Evolutionary conservation across 2,888 invertebrate genomes (phyloP), one percentile per base, ranked within the genome.

Genomic region (Torymus texanus): DNA sequence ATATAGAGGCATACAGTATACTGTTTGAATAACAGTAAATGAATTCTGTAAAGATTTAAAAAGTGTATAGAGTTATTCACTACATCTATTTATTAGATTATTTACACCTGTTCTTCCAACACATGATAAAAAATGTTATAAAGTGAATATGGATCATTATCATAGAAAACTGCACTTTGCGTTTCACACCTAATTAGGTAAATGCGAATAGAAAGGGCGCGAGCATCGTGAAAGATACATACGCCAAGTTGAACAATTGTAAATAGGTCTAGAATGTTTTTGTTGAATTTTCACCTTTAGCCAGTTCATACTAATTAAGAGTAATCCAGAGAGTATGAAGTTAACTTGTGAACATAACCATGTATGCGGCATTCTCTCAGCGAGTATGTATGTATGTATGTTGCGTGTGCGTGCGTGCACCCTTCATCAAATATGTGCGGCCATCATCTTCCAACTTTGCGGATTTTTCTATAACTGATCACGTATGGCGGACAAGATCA

Each of bases 161-260:
- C 29, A 29, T 29, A 5, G 4, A 29, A 29, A 66, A 53, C 21
- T 29, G 18, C n/a, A 63, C 70, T 59, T 70, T 58, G 51, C 61
- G 59, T 59, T 59, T 62, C 56, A 55, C 62, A n/a, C 56, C 2
- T 66, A 50, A 50, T 56, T 58, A 55, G 58, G 13, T 16, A 59
- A 65, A 29, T 29, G 10, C 18, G 62, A 62, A 16, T 63, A 24
- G 53, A 67, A 53, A n/a, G 16, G n/a, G 18, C 59, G 29, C 5
- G 18, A 68, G 14, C 29, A 53, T 12, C 21, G 55, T 51, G 41
- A 53, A 58, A 55, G 18, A 70, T 61, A 70, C 72, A 80, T 73
- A 67, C 67, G 70, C 75, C 63, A 80, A 68, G 76, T 74, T 81
- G 68, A 80, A 76, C 65, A 79, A 74, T 78, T 81, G 79, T 81